Conservation (phyloP, 2,888 invertebrate species). For the Eumerus sabulonum region DNA sequence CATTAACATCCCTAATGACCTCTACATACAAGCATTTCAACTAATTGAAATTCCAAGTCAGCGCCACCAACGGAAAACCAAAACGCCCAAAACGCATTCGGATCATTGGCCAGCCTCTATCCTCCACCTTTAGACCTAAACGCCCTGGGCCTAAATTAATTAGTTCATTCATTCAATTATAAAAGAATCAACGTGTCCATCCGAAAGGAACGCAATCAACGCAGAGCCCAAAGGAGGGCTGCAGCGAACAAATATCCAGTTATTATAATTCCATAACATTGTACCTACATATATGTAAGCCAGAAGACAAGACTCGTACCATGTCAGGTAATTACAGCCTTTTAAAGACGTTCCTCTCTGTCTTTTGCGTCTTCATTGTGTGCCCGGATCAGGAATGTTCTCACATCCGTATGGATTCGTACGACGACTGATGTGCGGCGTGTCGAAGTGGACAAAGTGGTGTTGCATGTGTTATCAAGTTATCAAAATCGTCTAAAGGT, state of each 20-base stretch:
- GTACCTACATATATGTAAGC: too few relatives aligned
- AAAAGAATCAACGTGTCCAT: conserved; percentile 58
- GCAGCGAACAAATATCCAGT: conserved; percentile 31
- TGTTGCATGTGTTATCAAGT: conserved; percentile 57
- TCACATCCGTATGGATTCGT: conserved; percentile 18
- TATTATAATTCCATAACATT: conserved; percentile 54
- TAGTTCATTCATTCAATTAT: conserved; percentile 64
- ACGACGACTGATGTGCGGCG: too few relatives aligned
- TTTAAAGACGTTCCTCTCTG: conserved; percentile 39
- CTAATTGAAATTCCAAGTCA: conserved; percentile 56
- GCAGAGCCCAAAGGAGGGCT: too few relatives aligned
- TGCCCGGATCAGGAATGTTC: neutral
- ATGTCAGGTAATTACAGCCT: conserved; percentile 65
- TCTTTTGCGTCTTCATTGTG: conserved; percentile 4
- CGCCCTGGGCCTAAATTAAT: conserved; percentile 49
- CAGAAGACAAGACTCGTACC: conserved; percentile 29
- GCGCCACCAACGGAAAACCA: conserved; percentile 18
- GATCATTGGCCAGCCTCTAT: conserved; percentile 29
- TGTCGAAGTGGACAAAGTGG: conserved; percentile 52
- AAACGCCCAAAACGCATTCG: conserved; percentile 7
- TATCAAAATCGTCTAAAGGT: conserved; percentile 60
- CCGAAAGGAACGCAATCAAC: conserved; percentile 51
- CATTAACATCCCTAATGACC: neutral
- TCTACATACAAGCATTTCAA: conserved; percentile 1
- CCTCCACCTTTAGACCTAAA: conserved; percentile 9